Evolutionary conservation across 2,113 vertebrate genomes (phyloP).

Genomic region (Circaetus cinerascens): DNA sequence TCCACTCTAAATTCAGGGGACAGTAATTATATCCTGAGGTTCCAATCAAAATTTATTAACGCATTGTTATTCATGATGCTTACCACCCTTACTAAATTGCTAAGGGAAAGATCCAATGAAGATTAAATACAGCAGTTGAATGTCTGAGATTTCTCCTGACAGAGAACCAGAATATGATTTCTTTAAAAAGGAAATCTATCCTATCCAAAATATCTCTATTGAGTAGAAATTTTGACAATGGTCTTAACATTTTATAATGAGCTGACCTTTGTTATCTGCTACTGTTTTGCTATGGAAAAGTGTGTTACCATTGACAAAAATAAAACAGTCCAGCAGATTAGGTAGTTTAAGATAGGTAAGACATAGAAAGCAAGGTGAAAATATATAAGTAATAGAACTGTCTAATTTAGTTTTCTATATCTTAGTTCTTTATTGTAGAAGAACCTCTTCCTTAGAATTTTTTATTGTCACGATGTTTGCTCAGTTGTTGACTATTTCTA

Average conservation of each 20-base stretch:
- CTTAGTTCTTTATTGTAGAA: not conserved
- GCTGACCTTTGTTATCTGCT: not conserved
- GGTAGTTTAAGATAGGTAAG: not conserved
- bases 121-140: not conserved
- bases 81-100: not conserved
- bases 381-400: not conserved
- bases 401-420: not conserved
- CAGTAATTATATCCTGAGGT: not conserved
- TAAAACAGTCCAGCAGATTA: not conserved
- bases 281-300: not conserved
- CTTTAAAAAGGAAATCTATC: not conserved
- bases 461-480: fast-evolving
- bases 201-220: not conserved
- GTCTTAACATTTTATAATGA: not conserved
- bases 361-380: not conserved
- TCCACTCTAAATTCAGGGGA: not conserved
- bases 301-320: not conserved
- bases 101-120: not conserved
- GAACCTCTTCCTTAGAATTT: not conserved
- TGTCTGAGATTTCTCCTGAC: not conserved
- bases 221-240: not conserved
- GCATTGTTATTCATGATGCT: not conserved
- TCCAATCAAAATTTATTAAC: not conserved
- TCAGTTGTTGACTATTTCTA: not conserved
- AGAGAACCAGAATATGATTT: not conserved